Evolutionary conservation across 2,797 vertebrate species (phyloP).

Genomic region (Merluccius polli): DNA sequence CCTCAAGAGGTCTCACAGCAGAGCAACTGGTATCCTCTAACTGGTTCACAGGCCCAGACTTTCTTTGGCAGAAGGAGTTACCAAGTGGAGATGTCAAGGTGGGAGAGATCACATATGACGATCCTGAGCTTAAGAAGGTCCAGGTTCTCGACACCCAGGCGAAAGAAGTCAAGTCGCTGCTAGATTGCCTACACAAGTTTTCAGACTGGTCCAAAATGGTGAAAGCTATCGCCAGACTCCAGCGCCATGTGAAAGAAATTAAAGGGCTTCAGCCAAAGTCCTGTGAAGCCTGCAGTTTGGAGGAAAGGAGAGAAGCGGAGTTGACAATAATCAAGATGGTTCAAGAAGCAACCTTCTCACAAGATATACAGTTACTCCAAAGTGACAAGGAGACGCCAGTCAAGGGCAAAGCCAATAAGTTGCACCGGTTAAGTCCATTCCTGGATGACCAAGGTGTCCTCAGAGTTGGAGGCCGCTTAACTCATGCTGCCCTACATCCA

Average conservation of each 20-base stretch:
- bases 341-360: constrained; percentile 15
- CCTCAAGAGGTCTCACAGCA: neutral
- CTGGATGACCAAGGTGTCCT: too few relatives aligned
- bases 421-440: too few relatives aligned
- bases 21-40: neutral
- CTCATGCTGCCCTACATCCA: too few relatives aligned
- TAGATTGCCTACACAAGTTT: neutral
- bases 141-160: neutral
- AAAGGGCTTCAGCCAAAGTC: constrained; percentile 6
- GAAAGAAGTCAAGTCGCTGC: constrained; percentile 5
- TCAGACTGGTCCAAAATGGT: constrained; percentile 13
- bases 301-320: constrained; percentile 27
- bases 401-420: too few relatives aligned
- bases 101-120: neutral
- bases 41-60: neutral
- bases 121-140: too few relatives aligned
- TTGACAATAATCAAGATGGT: neutral
- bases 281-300: constrained; percentile 6
- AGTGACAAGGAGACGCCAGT: too few relatives aligned
- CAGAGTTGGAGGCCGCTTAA: too few relatives aligned
- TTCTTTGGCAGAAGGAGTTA: neutral
- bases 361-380: constrained; percentile 19
- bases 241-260: constrained; percentile 11
- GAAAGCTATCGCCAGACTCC: constrained; percentile 18
- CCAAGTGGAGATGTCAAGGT: neutral